A percentile compares a stretch with the other conserved stretches of the same genome.
phyloP scores from a whole-genome alignment of 2,113 vertebrate species.

The Suncus etruscus region DNA sequence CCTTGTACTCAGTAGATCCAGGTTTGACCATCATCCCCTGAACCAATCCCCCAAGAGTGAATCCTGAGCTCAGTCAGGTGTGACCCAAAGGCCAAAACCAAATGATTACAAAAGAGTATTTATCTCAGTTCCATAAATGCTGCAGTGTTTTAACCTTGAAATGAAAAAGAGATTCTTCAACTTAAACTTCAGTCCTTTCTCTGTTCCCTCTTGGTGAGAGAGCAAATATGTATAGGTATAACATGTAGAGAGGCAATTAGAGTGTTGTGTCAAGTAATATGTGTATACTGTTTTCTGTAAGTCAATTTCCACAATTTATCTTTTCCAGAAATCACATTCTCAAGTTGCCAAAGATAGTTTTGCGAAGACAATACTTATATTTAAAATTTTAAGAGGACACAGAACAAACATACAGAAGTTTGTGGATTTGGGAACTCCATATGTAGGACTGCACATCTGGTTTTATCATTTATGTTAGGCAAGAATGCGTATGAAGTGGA shows the following conservation, averaged over 20 bases:
- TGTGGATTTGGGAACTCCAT: neutral
- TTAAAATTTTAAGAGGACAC: constrained; percentile 1
- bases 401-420: neutral
- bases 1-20: too few species aligned
- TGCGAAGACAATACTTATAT: neutral
- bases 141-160: constrained; percentile 24
- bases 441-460: neutral
- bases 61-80: too few species aligned
- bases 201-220: neutral
- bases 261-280: neutral
- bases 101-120: too few species aligned
- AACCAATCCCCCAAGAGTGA: too few species aligned
- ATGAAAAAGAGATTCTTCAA: neutral
- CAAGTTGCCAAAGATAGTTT: neutral
- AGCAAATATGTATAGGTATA: neutral
- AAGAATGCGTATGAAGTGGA: neutral
- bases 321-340: neutral
- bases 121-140: constrained; percentile 7
- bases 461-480: neutral
- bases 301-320: neutral
- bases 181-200: neutral
- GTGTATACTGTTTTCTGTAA: neutral
- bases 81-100: too few species aligned
- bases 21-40: too few species aligned
- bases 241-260: neutral